phyloP scores from a whole-genome alignment of 2,888 invertebrate genomes.

The Hemistola chrysoprasaria region DNA sequence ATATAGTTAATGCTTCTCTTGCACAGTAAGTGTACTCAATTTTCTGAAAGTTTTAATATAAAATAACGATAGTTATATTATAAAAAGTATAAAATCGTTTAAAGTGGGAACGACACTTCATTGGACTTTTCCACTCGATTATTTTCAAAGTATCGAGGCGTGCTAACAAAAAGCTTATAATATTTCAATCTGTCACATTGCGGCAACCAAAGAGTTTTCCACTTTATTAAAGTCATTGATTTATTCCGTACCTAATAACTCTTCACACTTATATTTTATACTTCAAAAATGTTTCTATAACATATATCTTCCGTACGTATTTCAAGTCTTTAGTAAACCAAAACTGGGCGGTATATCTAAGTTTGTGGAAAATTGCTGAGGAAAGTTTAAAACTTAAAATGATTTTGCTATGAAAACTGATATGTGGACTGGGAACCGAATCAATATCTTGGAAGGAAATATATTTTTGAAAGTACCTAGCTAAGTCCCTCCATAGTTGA shows the following conservation, averaged over 20 bases:
- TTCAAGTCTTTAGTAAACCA: constrained; percentile 15
- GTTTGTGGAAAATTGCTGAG: constrained; percentile 10
- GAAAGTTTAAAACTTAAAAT: constrained; percentile 16
- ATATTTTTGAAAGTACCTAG: too few species aligned
- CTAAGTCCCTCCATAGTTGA: too few species aligned
- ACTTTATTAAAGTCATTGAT: constrained; percentile 52
- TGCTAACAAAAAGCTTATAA: constrained; percentile 50
- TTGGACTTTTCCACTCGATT: constrained; percentile 44
- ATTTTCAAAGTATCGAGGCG: constrained; percentile 46
- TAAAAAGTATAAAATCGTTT: constrained; percentile 8
- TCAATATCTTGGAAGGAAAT: background rate
- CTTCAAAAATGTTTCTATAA: constrained; percentile 11
- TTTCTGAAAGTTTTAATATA: too few species aligned
- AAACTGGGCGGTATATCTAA: constrained; percentile 12
- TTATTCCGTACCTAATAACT: too few species aligned
- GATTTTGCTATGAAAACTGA: constrained; percentile 6
- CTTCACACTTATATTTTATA: too few species aligned
- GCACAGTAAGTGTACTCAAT: too few species aligned
- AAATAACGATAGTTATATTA: background rate
- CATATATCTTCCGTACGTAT: constrained; percentile 7
- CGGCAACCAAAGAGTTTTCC: constrained; percentile 46
- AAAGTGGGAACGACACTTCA: constrained; percentile 36
- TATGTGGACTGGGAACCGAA: constrained; percentile 1
- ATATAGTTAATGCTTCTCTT: too few species aligned
- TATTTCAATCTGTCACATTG: constrained; percentile 58